Conservation (phyloP, 2,113 vertebrate genomes). For the Psilopsiagon aymara region DNA sequence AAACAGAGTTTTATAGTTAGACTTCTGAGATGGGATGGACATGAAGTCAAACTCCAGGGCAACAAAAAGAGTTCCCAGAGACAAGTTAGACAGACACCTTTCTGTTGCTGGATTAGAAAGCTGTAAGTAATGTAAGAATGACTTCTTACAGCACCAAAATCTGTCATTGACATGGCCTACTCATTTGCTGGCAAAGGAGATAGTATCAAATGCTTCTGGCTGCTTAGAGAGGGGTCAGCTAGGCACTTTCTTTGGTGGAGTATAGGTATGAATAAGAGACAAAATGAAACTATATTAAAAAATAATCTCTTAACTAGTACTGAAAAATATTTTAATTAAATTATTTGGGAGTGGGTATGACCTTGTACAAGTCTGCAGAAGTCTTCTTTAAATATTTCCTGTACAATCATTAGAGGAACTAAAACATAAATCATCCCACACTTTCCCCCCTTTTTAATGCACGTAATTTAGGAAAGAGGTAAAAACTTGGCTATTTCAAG, state of each 20-base stretch:
- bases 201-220: neutral
- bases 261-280: neutral
- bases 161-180: accelerated
- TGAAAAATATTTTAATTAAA: neutral
- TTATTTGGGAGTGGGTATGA: neutral
- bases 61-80: neutral
- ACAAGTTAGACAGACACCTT: neutral
- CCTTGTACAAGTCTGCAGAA: neutral
- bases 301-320: neutral
- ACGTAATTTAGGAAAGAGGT: neutral
- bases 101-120: neutral
- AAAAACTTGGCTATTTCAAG: neutral
- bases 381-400: conserved; percentile 20
- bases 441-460: neutral
- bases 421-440: neutral
- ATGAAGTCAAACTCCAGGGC: neutral
- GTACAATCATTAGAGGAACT: neutral
- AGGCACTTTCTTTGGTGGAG: neutral
- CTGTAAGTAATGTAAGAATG: neutral
- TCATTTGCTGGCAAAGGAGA: neutral
- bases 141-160: neutral
- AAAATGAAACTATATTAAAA: neutral
- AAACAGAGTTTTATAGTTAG: neutral
- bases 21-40: neutral
- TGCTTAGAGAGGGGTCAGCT: neutral